Percentiles rank a stretch among this genome's conserved stretches.
phyloP scores from a whole-genome alignment of 2,888 invertebrate species.

The Microctonus brassicae region DNA sequence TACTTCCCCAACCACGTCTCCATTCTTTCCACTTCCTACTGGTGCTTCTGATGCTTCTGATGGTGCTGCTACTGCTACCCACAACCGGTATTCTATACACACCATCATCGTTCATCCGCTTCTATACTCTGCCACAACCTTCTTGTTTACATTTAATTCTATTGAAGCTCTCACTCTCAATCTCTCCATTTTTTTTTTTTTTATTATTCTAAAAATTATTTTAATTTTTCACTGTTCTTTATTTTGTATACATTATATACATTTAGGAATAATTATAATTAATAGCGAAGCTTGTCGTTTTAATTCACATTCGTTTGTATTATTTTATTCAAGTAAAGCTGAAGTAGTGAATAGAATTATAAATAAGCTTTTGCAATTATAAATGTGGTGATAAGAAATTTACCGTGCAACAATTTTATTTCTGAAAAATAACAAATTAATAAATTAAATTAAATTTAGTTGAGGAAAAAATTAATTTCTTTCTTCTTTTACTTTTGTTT shows the following conservation, averaged over 20 bases:
- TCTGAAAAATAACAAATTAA: background rate
- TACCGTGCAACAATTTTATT: background rate
- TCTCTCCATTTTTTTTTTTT: background rate
- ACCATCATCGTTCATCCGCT: conserved; percentile 44
- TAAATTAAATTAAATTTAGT: background rate
- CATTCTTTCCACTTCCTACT: conserved; percentile 33
- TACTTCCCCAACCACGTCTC: conserved; percentile 47
- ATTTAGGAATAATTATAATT: too few relatives aligned
- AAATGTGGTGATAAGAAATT: background rate
- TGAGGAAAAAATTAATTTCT: background rate
- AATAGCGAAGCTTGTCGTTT: background rate
- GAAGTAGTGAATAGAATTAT: conserved; percentile 16
- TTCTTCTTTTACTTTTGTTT: too few relatives aligned
- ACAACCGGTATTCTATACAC: conserved; percentile 28
- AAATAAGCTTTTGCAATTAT: conserved; percentile 13
- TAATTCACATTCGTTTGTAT: background rate
- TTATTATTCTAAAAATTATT: background rate
- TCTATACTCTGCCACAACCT: conserved; percentile 30
- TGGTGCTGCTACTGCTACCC: conserved; percentile 16
- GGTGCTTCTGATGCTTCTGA: conserved; percentile 5
- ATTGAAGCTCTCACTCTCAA: background rate
- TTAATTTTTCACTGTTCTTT: too few relatives aligned
- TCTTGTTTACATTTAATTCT: conserved; percentile 45
- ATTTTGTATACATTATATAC: too few relatives aligned
- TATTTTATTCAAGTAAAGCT: background rate